Percentiles rank a stretch among this genome's conserved stretches.
Conservation (phyloP, 2,113 vertebrate genomes). For the Peucedramus taeniatus region DNA sequence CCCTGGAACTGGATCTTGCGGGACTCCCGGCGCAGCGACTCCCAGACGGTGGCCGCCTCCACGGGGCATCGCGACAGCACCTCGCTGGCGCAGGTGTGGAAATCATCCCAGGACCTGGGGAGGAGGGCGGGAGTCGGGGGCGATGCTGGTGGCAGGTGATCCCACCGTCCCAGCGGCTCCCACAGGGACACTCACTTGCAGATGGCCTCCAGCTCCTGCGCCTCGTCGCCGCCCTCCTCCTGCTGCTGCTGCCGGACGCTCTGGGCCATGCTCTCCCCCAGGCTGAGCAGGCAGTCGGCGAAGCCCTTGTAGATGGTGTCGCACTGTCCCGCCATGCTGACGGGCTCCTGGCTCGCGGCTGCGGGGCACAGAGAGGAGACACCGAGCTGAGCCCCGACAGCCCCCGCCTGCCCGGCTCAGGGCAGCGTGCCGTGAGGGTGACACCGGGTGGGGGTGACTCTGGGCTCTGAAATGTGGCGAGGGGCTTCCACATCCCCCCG, state of each 20-base stretch:
- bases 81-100: constrained; percentile 85
- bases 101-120: constrained; percentile 91
- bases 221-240: constrained; percentile 44
- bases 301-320: constrained; percentile 95
- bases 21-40: constrained; percentile 91
- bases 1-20: constrained; percentile 91
- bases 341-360: constrained; percentile 25
- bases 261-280: constrained; percentile 88
- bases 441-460: neutral
- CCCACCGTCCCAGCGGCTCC: neutral
- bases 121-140: neutral
- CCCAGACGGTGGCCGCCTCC: constrained; percentile 88
- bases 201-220: constrained; percentile 86
- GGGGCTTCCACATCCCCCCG: neutral
- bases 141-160: neutral
- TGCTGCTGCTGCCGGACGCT: constrained; percentile 62
- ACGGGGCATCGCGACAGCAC: constrained; percentile 88
- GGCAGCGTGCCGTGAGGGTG: fast-evolving
- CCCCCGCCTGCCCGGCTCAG: fast-evolving
- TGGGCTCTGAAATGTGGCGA: fast-evolving
- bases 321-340: constrained; percentile 75
- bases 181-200: constrained; percentile 80
- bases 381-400: neutral
- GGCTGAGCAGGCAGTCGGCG: constrained; percentile 87
- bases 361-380: constrained; percentile 1